Conservation (phyloP, 2,888 invertebrate species). For the Polyommatus iphigenia region DNA sequence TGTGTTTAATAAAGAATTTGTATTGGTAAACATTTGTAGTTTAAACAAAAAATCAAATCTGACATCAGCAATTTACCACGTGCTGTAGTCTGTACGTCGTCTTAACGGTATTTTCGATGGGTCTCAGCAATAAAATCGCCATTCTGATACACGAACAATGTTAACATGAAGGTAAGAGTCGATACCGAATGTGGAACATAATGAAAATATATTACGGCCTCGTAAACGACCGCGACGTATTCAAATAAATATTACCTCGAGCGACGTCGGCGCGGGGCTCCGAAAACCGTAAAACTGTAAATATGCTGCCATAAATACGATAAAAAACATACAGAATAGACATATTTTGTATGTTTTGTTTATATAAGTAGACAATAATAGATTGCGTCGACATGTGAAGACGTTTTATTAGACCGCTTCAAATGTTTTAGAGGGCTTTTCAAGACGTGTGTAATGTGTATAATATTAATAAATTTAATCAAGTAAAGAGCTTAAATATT, state of each 20-base stretch:
- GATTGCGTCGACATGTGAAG: no score
- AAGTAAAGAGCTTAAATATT: no score
- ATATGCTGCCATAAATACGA: conserved; percentile 6
- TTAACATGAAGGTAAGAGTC: conserved; percentile 68
- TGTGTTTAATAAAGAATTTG: no score
- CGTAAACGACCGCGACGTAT: conserved; percentile 66
- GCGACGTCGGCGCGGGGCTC: conserved; percentile 61
- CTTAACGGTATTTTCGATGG: conserved; percentile 4
- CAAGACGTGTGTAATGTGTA: no score
- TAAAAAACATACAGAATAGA: neutral
- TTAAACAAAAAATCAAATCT: neutral
- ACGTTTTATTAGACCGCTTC: no score
- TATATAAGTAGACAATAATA: neutral
- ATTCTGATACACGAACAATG: conserved; percentile 55
- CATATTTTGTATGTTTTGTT: neutral
- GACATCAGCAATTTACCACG: neutral
- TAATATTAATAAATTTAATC: no score
- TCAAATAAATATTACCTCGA: conserved; percentile 69
- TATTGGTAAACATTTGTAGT: neutral
- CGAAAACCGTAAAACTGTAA: conserved; percentile 61
- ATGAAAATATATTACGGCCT: conserved; percentile 71
- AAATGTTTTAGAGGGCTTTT: no score
- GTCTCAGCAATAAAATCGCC: conserved; percentile 52
- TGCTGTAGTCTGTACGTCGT: no score
- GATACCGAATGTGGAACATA: conserved; percentile 69